Evolutionary conservation across 2,113 vertebrate genomes (phyloP).

Genomic region (Elachura formosa): DNA sequence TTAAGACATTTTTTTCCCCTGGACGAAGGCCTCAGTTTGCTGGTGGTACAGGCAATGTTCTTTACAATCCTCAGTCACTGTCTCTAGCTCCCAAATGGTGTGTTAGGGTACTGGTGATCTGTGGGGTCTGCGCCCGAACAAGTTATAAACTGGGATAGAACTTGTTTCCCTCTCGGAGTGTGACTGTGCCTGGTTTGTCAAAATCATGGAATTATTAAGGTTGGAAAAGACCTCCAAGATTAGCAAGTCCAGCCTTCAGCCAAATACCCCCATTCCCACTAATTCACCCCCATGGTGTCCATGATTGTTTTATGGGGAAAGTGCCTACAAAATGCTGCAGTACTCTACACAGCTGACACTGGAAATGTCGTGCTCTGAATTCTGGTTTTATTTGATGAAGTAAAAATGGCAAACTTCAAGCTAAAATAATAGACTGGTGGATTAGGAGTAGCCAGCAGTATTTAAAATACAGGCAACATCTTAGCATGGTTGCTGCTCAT

Average conservation of each 20-base stretch:
- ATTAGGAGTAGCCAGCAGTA: neutral
- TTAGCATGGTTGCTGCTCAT: neutral
- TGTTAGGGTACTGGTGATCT: neutral
- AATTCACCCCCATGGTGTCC: neutral
- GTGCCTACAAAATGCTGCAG: neutral
- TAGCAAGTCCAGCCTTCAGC: neutral
- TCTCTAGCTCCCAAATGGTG: neutral
- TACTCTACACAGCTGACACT: neutral
- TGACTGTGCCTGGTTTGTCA: accelerated
- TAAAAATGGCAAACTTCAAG: neutral
- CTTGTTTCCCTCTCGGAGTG: neutral
- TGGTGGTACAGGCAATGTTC: neutral
- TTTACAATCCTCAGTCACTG: neutral
- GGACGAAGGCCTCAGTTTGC: neutral
- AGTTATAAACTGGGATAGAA: neutral
- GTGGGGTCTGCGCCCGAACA: neutral
- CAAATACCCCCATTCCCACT: too few species aligned
- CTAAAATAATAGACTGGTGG: neutral
- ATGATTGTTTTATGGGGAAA: neutral
- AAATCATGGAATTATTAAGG: neutral
- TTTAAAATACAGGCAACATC: neutral
- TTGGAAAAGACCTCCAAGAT: neutral
- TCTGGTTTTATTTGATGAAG: neutral
- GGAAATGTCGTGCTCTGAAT: neutral
- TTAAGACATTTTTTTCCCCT: neutral